phyloP scores from a whole-genome alignment of 1,140 invertebrate species.

The Drosophila tsacasi region DNA sequence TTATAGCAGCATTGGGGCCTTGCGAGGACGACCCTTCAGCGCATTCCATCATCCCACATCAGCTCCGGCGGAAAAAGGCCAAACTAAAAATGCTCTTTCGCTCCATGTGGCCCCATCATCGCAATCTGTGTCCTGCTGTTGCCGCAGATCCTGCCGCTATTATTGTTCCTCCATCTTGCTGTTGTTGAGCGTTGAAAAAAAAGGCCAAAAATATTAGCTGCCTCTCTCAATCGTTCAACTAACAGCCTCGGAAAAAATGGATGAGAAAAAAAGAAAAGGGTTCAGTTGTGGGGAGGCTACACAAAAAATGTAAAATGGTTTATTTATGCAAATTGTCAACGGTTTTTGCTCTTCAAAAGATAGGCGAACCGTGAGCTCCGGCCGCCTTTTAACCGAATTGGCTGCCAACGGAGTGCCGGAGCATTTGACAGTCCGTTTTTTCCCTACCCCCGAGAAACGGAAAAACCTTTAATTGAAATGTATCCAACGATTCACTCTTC shows the following conservation, averaged over 20 bases:
- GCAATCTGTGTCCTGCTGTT: constrained; percentile 50
- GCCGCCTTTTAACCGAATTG: constrained; percentile 35
- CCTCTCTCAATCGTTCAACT: constrained; percentile 51
- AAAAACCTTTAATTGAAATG: constrained; percentile 34
- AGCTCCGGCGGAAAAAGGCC: constrained; percentile 25
- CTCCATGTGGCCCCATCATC: constrained; percentile 47
- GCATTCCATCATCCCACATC: constrained; percentile 34
- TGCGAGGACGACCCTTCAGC: constrained; percentile 1
- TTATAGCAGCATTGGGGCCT: constrained; percentile 11
- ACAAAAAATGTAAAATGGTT: constrained; percentile 48
- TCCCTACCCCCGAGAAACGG: not conserved
- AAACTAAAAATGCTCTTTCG: constrained; percentile 44
- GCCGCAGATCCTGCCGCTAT: constrained; percentile 29
- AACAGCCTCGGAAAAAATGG: constrained; percentile 9
- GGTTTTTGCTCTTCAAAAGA: constrained; percentile 45
- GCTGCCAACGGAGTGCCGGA: constrained; percentile 35
- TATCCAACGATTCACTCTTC: constrained; percentile 17
- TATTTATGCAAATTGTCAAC: constrained; percentile 61
- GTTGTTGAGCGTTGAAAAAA: constrained; percentile 27
- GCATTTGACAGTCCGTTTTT: constrained; percentile 37
- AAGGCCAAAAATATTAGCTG: constrained; percentile 54
- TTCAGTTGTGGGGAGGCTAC: constrained; percentile 6
- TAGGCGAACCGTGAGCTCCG: constrained; percentile 11
- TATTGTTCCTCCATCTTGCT: constrained; percentile 37
- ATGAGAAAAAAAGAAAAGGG: constrained; percentile 23